Evolutionary conservation across 2,888 invertebrate species (phyloP).

Genomic region (Polyommatus iphigenia): DNA sequence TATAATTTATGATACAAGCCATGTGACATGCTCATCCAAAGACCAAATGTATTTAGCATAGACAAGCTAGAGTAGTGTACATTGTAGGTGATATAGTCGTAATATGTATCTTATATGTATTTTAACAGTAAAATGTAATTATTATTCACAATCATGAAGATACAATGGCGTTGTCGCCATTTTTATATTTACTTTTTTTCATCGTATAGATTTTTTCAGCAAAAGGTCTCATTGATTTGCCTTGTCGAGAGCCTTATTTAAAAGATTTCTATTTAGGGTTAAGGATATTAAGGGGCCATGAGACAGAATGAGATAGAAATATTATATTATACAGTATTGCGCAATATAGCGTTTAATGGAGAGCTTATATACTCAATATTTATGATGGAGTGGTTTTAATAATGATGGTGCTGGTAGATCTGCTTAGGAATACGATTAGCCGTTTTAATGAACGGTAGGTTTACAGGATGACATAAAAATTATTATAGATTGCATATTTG

Average conservation of each 20-base stretch:
- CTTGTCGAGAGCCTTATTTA: conserved; percentile 68
- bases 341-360: conserved; percentile 38
- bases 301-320: conserved; percentile 45
- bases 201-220: background rate
- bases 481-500: background rate
- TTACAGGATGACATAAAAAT: conserved; percentile 38
- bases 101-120: conserved; percentile 56
- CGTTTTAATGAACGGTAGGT: conserved; percentile 54
- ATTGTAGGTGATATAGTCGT: conserved; percentile 60
- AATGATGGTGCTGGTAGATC: conserved; percentile 76
- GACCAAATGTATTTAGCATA: conserved; percentile 78
- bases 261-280: conserved; percentile 54
- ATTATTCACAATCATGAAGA: background rate
- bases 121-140: conserved; percentile 45
- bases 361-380: conserved; percentile 48
- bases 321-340: conserved; percentile 36
- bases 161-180: background rate
- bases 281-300: conserved; percentile 67
- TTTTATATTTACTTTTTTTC: conserved; percentile 23
- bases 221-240: conserved; percentile 46
- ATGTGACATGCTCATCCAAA: conserved; percentile 79
- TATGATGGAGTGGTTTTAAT: conserved; percentile 51
- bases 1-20: conserved; percentile 71
- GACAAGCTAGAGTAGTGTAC: conserved; percentile 67
- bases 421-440: conserved; percentile 57